Conservation (phyloP, 2,113 vertebrate species). For the Nettapus auritus region DNA sequence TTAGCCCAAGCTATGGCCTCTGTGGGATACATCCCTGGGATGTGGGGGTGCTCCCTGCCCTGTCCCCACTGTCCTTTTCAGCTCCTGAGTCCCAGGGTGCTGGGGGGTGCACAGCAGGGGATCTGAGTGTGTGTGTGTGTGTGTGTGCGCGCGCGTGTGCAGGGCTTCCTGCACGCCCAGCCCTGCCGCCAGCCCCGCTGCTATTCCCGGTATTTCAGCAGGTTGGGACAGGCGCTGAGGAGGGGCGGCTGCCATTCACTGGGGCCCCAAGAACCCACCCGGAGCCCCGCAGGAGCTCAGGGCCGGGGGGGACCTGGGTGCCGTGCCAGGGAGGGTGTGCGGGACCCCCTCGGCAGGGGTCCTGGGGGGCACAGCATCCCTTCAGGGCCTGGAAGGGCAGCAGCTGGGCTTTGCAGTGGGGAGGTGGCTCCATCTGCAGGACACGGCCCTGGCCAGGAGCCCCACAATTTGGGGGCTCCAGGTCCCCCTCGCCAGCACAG, state of each 20-base stretch:
- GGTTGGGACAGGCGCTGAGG: background rate
- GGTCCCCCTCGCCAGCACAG: background rate
- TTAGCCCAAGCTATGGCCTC: background rate
- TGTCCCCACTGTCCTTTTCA: background rate
- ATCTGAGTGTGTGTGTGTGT: background rate
- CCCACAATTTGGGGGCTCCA: background rate
- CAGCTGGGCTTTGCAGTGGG: background rate
- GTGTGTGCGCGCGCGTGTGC: background rate
- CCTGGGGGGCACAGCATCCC: too few species aligned
- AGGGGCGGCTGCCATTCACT: background rate
- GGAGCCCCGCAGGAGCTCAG: background rate
- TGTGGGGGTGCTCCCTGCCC: background rate
- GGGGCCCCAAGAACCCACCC: background rate
- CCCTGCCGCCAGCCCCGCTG: background rate
- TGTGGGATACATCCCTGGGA: background rate
- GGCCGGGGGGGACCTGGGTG: background rate
- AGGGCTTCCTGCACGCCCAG: background rate
- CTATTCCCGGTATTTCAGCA: slow-evolving; percentile 52
- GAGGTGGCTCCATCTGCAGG: slow-evolving; percentile 63
- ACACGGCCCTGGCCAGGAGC: background rate
- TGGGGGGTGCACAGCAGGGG: background rate
- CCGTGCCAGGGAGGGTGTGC: background rate
- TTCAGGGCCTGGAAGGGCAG: background rate
- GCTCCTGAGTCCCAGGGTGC: rapidly evolving
- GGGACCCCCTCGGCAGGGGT: background rate